Base-by-base conservation (phyloP, 2,888 invertebrate genomes). In the Hirtodrosophila trivittata region DNA sequence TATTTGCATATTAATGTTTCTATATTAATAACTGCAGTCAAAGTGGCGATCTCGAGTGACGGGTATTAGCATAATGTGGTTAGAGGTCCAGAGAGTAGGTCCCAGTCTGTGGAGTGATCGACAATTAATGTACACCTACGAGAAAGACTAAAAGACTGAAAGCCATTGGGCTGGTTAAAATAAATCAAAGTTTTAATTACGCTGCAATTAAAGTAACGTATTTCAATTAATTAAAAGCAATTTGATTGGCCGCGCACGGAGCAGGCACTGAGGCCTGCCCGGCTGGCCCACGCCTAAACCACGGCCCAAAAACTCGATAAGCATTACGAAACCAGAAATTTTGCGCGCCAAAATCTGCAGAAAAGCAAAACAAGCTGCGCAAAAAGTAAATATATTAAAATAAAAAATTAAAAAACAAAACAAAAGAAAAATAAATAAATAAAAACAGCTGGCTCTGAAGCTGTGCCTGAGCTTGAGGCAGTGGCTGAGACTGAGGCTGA, bases 101-200 rank as follows among this genome's bases (percentile, higher is more conserved):
- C 28, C 1, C 1, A n/a, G 32, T 8, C 68, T 33, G 12, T 8
- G 16, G 18, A 13, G 46, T 35, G 37, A 26, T 54, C 66, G 50
- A 45, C 59, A 47, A 59, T 52, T 43, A 49, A 49, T 32, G 51
- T n/a, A 45, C 47, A 58, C 49, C 66, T 12, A 25, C 39, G 49
- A 32, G 30, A 38, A 18, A 37, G 5, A 13, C 28, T 5, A 35
- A 10, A 9, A 9, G 35, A 14, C 28, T 13, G 35, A n/a, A 35
- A 35, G 38, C 38, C 8, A 21, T 35, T 33, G 38, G n/a, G 8
- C 47, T 42, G 41, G 54, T 33, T 59, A 63, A 59, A 57, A 86
- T 83, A 86, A 86, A 75, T 87, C 84, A 87, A 86, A 73, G 37
- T 68, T 73, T 87, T 82, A 87, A 87, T 86, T 86, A 73, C 72